Conservation (phyloP, 2,888 invertebrate species). For the Aplocera efformata region DNA sequence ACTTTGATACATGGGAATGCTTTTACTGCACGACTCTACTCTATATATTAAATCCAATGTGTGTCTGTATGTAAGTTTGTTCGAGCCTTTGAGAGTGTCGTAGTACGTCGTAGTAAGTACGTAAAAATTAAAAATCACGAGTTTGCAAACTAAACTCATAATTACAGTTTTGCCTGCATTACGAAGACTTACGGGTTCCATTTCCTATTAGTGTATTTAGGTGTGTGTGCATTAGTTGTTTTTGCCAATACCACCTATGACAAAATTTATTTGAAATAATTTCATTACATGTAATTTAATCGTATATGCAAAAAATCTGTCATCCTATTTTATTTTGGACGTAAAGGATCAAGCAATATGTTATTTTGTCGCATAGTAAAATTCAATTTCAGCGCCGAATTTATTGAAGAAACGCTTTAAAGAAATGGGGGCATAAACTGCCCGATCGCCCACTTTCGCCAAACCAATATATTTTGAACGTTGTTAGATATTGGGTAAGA, state of each 20-base stretch:
- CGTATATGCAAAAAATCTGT: too few species aligned
- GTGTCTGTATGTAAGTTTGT: slow-evolving; percentile 31
- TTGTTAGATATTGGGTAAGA: too few species aligned
- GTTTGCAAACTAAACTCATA: too few species aligned
- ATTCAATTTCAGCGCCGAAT: slow-evolving; percentile 20
- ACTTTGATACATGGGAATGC: slow-evolving; percentile 52
- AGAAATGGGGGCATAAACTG: slow-evolving; percentile 34
- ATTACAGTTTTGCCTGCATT: too few species aligned
- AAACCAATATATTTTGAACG: too few species aligned
- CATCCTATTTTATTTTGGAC: neutral
- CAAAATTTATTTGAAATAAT: too few species aligned
- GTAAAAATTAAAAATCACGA: neutral
- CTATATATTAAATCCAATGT: slow-evolving; percentile 5
- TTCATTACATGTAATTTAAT: too few species aligned
- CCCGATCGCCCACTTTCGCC: slow-evolving; percentile 24
- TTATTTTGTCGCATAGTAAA: slow-evolving; percentile 15
- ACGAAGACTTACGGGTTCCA: too few species aligned
- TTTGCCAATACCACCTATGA: too few species aligned
- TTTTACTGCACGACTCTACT: slow-evolving; percentile 34
- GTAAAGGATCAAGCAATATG: slow-evolving; percentile 6
- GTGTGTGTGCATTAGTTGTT: too few species aligned
- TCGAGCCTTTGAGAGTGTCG: neutral
- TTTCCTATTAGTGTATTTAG: too few species aligned
- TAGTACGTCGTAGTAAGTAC: neutral
- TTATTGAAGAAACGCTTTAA: slow-evolving; percentile 27